These are phyloP conservation scores for Solenopsis invicta DNA, from an alignment of 1,140 invertebrate species.

Conservation along the genomic window DNA sequence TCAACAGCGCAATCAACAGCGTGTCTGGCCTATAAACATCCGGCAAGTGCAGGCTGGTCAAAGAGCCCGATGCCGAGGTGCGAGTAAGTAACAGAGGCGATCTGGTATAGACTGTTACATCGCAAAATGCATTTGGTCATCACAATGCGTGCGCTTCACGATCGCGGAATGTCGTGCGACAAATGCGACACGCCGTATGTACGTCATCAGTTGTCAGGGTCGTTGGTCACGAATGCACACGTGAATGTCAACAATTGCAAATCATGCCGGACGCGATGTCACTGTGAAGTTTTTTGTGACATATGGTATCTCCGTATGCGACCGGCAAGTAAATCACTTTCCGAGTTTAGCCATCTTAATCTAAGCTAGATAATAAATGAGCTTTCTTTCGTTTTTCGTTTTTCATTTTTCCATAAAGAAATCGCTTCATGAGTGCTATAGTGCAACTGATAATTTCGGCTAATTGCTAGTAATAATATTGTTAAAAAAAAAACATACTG, in stretches of 20 bases:
- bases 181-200: not conserved
- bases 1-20: not conserved
- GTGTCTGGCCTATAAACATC: not conserved
- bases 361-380: not conserved
- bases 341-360: not conserved
- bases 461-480: not conserved
- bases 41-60: not conserved
- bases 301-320: not conserved
- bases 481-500: not conserved
- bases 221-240: slow-evolving; percentile 1
- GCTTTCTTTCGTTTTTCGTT: not conserved
- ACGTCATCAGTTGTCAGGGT: not conserved
- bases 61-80: slow-evolving; percentile 11
- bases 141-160: not conserved
- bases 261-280: not conserved
- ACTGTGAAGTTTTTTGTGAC: not conserved
- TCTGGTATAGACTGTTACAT: not conserved
- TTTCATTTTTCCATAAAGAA: not conserved
- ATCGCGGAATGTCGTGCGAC: not conserved
- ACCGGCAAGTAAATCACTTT: not conserved
- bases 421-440: not conserved
- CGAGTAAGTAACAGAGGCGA: not conserved
- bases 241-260: not conserved
- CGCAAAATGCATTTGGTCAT: slow-evolving; percentile 15
- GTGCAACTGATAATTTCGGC: not conserved